Evolutionary conservation across 2,113 vertebrate genomes (phyloP).

Genomic region (Ceratotherium simum): DNA sequence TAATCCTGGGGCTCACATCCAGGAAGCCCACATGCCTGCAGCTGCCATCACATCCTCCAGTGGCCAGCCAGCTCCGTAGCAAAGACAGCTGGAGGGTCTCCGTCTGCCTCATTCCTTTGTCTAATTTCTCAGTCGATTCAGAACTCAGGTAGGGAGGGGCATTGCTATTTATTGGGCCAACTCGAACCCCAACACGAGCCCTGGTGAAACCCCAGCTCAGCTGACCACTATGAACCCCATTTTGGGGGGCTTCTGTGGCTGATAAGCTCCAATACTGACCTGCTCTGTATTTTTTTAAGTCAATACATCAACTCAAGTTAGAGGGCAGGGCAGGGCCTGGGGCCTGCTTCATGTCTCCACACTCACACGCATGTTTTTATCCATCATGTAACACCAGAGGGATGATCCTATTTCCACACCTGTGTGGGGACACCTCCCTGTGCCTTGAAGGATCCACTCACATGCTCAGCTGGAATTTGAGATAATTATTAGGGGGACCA

Average conservation of each 20-base stretch:
- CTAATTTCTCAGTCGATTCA: neutral
- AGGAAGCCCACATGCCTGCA: neutral
- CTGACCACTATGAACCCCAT: rapidly evolving
- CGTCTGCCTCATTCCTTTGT: neutral
- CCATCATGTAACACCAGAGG: neutral
- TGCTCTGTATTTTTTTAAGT: neutral
- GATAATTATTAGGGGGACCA: neutral
- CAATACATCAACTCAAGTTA: neutral
- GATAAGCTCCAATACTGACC: neutral
- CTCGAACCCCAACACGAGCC: neutral
- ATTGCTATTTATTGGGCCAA: neutral
- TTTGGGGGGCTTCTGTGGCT: neutral
- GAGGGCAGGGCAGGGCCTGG: neutral
- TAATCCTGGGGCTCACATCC: neutral
- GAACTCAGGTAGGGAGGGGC: too few species aligned
- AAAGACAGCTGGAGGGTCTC: too few species aligned
- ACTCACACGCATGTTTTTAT: neutral
- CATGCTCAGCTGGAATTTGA: neutral
- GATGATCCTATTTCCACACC: too few species aligned
- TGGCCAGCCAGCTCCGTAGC: rapidly evolving
- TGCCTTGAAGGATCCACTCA: neutral
- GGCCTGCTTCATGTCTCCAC: neutral
- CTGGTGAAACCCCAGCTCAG: neutral
- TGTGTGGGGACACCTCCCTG: neutral
- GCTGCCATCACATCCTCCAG: neutral